A percentile compares a stretch with the other conserved stretches of the same genome.
Evolutionary conservation across 2,888 invertebrate species (phyloP).

Genomic region (Tolmerus cingulatus): DNA sequence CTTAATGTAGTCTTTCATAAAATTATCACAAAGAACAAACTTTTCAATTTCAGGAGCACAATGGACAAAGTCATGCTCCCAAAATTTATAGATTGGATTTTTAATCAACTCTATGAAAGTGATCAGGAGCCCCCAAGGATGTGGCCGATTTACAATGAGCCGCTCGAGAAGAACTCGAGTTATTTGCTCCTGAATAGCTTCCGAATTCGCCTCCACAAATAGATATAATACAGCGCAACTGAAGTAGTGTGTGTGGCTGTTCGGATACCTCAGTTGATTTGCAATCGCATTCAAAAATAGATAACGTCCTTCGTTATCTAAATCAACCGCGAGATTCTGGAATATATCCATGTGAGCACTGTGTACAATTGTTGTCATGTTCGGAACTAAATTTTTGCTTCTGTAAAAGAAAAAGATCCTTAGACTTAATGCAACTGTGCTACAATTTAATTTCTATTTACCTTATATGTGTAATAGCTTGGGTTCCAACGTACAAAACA

Average conservation of each 20-base stretch:
- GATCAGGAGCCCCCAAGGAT: constrained; percentile 98
- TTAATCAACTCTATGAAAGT: constrained; percentile 99
- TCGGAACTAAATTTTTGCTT: constrained; percentile 89
- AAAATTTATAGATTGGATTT: constrained; percentile 98
- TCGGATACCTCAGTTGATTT: constrained; percentile 98
- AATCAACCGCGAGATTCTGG: constrained; percentile 97
- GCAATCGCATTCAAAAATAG: constrained; percentile 98
- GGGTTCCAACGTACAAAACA: constrained; percentile 96
- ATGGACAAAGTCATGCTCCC: constrained; percentile 99
- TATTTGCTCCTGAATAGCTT: constrained; percentile 98
- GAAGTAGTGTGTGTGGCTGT: constrained; percentile 99
- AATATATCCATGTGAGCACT: constrained; percentile 99
- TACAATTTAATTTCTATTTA: constrained; percentile 48
- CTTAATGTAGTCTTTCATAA: not conserved
- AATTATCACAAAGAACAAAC: constrained; percentile 64
- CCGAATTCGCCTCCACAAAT: constrained; percentile 96
- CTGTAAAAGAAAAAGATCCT: constrained; percentile 61
- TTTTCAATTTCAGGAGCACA: constrained; percentile 99
- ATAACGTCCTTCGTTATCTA: constrained; percentile 96
- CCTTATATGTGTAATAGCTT: constrained; percentile 88
- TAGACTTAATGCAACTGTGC: not conserved
- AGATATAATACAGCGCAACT: constrained; percentile 96
- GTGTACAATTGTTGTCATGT: constrained; percentile 97
- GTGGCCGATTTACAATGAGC: constrained; percentile 96
- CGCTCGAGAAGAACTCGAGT: constrained; percentile 95